Conservation (phyloP, 2,888 invertebrate species). For the Epicampocera succincta region DNA sequence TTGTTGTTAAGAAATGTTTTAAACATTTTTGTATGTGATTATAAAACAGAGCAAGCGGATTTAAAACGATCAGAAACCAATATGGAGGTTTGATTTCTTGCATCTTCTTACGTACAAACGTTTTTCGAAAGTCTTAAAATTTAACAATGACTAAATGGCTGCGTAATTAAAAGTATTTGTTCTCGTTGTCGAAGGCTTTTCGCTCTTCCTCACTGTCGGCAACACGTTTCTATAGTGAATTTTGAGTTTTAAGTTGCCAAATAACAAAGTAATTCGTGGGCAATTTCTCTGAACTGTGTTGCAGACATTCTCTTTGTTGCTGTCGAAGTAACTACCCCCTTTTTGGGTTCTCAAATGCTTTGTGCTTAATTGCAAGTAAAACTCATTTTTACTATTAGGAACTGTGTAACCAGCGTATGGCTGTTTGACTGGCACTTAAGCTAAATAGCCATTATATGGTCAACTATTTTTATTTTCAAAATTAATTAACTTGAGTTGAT, state of each 20-base stretch:
- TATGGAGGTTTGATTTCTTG: too few relatives aligned
- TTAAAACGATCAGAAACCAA: too few relatives aligned
- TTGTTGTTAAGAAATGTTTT: slow-evolving; percentile 29
- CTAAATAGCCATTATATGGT: slow-evolving; percentile 34
- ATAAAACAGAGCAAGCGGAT: background rate
- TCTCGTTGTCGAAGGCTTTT: background rate
- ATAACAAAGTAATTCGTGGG: slow-evolving; percentile 36
- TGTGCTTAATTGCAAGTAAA: slow-evolving; percentile 62
- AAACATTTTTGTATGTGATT: slow-evolving; percentile 16
- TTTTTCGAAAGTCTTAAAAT: background rate
- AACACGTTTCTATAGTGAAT: slow-evolving; percentile 58
- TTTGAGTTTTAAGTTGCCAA: slow-evolving; percentile 33
- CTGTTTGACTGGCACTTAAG: slow-evolving; percentile 21
- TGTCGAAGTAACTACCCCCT: slow-evolving; percentile 5
- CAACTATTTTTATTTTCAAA: slow-evolving; percentile 53
- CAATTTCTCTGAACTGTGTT: slow-evolving; percentile 33
- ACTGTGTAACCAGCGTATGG: slow-evolving; percentile 6
- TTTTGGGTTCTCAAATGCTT: background rate
- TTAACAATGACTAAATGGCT: slow-evolving; percentile 43
- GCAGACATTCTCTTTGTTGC: slow-evolving; percentile 1
- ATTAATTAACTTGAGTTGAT: slow-evolving; percentile 64
- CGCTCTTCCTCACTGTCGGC: slow-evolving; percentile 15
- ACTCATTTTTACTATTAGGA: slow-evolving; percentile 19
- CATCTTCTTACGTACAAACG: too few relatives aligned
- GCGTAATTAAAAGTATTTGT: slow-evolving; percentile 48